phyloP scores from a whole-genome alignment of 2,797 vertebrate species.

The Falco concolor region DNA sequence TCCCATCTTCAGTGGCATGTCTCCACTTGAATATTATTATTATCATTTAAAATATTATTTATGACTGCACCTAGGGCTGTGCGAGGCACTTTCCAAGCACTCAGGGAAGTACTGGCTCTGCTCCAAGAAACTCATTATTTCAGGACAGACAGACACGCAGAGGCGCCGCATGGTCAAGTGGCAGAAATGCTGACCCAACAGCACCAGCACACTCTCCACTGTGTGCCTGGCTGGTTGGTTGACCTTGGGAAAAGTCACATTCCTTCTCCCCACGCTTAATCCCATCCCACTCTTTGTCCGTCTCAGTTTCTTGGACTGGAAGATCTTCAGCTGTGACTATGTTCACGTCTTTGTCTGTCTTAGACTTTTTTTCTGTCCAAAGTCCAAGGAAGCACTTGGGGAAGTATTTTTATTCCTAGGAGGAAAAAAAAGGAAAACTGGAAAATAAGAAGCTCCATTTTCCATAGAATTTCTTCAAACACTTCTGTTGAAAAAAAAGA shows the following conservation, averaged over 20 bases:
- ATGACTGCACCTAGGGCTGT: neutral
- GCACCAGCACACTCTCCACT: neutral
- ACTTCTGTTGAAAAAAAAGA: neutral
- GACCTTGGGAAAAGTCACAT: neutral
- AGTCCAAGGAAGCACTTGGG: neutral
- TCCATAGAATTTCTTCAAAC: neutral
- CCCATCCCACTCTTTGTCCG: neutral
- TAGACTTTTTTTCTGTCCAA: neutral
- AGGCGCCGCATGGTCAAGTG: neutral
- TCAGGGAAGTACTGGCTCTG: conserved; percentile 3
- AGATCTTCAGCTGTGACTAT: neutral
- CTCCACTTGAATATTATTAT: neutral
- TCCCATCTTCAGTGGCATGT: neutral
- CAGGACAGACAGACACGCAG: neutral
- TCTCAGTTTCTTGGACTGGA: neutral
- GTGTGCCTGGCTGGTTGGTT: accelerated
- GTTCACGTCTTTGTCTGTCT: neutral
- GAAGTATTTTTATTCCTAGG: neutral
- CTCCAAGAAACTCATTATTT: conserved; percentile 7
- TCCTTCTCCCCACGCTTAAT: neutral
- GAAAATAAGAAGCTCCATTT: neutral
- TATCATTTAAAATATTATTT: neutral
- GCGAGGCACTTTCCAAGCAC: neutral
- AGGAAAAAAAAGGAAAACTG: neutral
- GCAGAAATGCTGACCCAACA: conserved; percentile 6